These are phyloP conservation scores for human (Homo sapiens) DNA, from an alignment of 2,113 vertebrate genomes.

Conservation along the genomic window DNA sequence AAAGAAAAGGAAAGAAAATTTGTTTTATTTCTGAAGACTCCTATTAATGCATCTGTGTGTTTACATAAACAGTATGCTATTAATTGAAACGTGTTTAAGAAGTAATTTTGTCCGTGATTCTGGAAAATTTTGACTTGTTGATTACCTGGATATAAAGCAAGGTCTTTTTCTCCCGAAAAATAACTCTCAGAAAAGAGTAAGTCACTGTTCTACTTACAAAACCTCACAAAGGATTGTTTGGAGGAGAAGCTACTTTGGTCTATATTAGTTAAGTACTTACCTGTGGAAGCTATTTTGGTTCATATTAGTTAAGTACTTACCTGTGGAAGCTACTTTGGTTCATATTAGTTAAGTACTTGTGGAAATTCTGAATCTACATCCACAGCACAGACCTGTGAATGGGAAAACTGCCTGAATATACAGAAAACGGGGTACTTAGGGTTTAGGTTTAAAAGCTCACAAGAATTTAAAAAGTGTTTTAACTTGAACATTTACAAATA, in stretches of 20 bases:
- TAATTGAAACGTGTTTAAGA: background rate
- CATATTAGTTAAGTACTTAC: background rate
- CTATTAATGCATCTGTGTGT: background rate
- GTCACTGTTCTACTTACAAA: background rate
- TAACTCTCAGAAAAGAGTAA: background rate
- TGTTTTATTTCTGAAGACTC: background rate
- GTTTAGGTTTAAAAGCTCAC: background rate
- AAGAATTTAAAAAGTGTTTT: background rate
- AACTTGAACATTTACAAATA: background rate
- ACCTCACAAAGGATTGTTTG: background rate
- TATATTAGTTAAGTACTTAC: background rate
- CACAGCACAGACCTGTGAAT: background rate
- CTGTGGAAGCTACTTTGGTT: background rate
- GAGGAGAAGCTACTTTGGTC: background rate
- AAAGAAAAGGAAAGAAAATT: background rate
- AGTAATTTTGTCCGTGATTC: background rate
- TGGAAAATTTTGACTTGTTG: background rate
- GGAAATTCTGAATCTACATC: background rate
- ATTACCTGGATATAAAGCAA: background rate
- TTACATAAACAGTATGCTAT: background rate
- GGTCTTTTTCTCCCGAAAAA: background rate
- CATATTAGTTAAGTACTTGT: background rate
- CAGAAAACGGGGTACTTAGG: background rate
- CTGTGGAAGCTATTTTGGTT: background rate
- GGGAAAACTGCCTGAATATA: background rate